Evolutionary conservation across 2,113 vertebrate species (phyloP), one percentile per base, ranked within the genome.

Genomic region (Heptranchias perlo): DNA sequence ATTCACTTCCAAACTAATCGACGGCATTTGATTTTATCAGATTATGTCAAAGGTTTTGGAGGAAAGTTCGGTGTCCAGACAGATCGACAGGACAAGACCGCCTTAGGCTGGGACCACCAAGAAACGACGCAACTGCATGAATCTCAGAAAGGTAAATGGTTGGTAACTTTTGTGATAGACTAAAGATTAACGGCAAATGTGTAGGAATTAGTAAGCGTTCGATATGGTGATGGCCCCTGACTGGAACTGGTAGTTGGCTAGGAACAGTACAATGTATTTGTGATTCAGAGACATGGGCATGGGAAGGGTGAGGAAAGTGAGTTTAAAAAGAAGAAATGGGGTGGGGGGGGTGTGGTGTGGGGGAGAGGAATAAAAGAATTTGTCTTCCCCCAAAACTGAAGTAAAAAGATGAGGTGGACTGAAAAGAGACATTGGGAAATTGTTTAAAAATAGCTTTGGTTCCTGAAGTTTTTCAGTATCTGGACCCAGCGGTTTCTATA

Each of bases 51-150:
- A 96, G 99, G 99, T 6, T 99, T 99, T 28, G 99, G 99, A 96
- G 99, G 99, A 13, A 99, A 99, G 97, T 99, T 99, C n/a, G 99
- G 99, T 0, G 98, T 99, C 96, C 99, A 99, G 98, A 98, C 98
- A 21, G 99, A 99, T 98, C 97, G 99, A 96, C 99, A 99, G 97
- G 99, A 99, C 97, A 99, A 99, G 39, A 99, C 99, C 0, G 99
- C 99, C 0, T 97, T 99, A 78, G 99, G 99, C 96, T 99, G 99
- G 99, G 99, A 99, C 96, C 99, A 99, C 97, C 99, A 99, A 98
- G 99, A 99, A 97, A 99, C 99, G 16, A 97, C 98, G 5, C 98
- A 99, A 97, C 98, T 99, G 28, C 99, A 99, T 0, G 99, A 99
- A 96, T 99, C 99, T 78, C 99, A 99, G 97, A 99, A 98, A 99